Conservation (phyloP, 2,888 invertebrate genomes). For the Plebejus melissa region DNA sequence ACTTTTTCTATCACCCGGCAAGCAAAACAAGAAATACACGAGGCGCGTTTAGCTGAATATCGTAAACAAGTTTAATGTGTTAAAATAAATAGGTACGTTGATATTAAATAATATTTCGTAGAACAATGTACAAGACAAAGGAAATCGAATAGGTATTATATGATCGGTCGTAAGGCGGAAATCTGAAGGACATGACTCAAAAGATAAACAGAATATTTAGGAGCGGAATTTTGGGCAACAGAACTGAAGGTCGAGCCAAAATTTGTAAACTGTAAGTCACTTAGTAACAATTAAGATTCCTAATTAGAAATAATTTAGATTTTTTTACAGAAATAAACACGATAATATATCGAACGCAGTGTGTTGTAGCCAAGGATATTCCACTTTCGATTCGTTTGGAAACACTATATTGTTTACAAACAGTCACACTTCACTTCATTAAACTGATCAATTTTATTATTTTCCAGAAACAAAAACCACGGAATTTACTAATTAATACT, state of each 20-base stretch:
- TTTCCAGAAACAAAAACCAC: slow-evolving; percentile 17
- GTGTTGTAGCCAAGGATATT: slow-evolving; percentile 19
- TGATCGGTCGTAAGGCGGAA: slow-evolving; percentile 1
- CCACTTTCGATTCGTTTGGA: slow-evolving; percentile 1
- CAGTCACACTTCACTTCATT: slow-evolving; percentile 9
- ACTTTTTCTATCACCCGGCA: not conserved
- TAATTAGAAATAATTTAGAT: not conserved
- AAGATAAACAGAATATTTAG: slow-evolving; percentile 20
- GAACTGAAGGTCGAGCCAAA: slow-evolving; percentile 14
- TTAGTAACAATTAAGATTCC: slow-evolving; percentile 5
- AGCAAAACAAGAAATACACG: not conserved
- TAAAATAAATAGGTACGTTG: not conserved
- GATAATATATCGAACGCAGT: not conserved
- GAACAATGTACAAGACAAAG: slow-evolving; percentile 5
- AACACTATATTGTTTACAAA: not conserved
- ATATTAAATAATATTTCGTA: slow-evolving; percentile 1
- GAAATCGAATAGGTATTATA: not conserved
- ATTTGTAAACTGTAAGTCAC: not conserved
- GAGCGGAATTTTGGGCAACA: slow-evolving; percentile 6
- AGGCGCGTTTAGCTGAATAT: not conserved
- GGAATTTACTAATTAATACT: not conserved
- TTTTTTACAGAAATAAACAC: slow-evolving; percentile 4
- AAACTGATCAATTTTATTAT: not conserved
- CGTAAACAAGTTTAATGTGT: slow-evolving; percentile 5
- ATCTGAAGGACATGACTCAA: slow-evolving; percentile 22